phyloP scores from a whole-genome alignment of 1,140 invertebrate species.

The Luehdorfia chinensis region DNA sequence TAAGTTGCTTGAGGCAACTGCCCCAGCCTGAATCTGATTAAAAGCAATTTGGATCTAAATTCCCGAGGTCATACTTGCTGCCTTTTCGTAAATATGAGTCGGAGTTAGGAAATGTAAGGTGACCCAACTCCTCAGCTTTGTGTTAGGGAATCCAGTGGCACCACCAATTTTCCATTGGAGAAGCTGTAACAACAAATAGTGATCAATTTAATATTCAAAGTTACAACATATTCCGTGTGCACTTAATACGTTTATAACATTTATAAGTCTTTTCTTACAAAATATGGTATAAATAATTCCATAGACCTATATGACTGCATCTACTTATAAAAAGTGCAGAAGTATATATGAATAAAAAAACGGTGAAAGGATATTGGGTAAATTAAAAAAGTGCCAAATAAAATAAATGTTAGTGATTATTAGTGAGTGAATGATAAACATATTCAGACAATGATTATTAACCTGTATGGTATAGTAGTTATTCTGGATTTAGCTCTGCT shows the following conservation, averaged over 20 bases:
- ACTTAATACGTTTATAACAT: too few species aligned
- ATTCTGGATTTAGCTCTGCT: constrained; percentile 76
- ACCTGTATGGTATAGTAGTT: constrained; percentile 71
- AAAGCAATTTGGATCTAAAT: background rate
- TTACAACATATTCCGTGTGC: too few species aligned
- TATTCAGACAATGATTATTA: constrained; percentile 38
- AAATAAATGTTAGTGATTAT: too few species aligned
- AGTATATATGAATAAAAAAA: too few species aligned
- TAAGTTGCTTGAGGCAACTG: constrained; percentile 18
- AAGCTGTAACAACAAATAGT: constrained; percentile 70
- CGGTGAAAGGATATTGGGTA: too few species aligned
- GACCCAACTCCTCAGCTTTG: constrained; percentile 63
- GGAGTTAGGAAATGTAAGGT: constrained; percentile 50
- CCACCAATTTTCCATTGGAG: constrained; percentile 77
- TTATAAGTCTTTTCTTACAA: too few species aligned
- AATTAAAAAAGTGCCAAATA: too few species aligned
- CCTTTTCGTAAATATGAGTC: constrained; percentile 43
- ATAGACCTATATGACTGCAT: too few species aligned
- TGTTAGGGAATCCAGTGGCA: constrained; percentile 77
- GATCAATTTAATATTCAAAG: constrained; percentile 20
- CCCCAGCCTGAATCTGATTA: background rate
- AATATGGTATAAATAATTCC: too few species aligned
- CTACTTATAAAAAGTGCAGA: too few species aligned
- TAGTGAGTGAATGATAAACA: constrained; percentile 4
- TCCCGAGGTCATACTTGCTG: constrained; percentile 16